phyloP scores from a whole-genome alignment of 2,888 invertebrate species.

The Anarsia innoxiella region DNA sequence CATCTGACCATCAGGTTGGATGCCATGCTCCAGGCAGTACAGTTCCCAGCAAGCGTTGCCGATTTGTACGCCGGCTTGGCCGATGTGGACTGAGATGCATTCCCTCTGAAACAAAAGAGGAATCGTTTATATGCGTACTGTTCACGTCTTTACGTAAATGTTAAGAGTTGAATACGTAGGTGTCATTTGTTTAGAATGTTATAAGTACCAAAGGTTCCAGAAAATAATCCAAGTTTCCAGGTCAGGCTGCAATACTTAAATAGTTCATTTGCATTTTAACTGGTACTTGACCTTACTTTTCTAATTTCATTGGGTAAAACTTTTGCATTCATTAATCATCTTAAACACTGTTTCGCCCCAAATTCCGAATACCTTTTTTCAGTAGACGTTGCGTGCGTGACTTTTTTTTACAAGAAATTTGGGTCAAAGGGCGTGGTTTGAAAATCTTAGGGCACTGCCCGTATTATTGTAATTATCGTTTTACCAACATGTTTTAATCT shows the following conservation, averaged over 20 bases:
- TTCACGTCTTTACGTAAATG: too few relatives aligned
- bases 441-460: conserved; percentile 10
- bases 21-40: conserved; percentile 88
- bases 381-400: conserved; percentile 8
- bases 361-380: conserved; percentile 1
- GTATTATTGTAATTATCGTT: conserved; percentile 3
- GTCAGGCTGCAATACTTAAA: too few relatives aligned
- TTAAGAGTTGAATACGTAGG: too few relatives aligned
- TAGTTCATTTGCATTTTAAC: too few relatives aligned
- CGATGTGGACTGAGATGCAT: conserved; percentile 90
- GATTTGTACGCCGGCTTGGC: conserved; percentile 91
- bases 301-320: too few relatives aligned
- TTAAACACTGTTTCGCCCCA: too few relatives aligned
- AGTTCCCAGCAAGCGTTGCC: conserved; percentile 92
- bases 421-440: conserved; percentile 14
- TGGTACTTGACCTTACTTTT: too few relatives aligned
- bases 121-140: too few relatives aligned
- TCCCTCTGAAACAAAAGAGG: conserved; percentile 79
- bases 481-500: neutral
- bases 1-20: conserved; percentile 91
- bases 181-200: too few relatives aligned
- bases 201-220: too few relatives aligned
- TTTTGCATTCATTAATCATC: too few relatives aligned
- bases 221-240: too few relatives aligned
- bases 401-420: conserved; percentile 12